Conservation (phyloP, 2,113 vertebrate species). For the Python bivittatus region DNA sequence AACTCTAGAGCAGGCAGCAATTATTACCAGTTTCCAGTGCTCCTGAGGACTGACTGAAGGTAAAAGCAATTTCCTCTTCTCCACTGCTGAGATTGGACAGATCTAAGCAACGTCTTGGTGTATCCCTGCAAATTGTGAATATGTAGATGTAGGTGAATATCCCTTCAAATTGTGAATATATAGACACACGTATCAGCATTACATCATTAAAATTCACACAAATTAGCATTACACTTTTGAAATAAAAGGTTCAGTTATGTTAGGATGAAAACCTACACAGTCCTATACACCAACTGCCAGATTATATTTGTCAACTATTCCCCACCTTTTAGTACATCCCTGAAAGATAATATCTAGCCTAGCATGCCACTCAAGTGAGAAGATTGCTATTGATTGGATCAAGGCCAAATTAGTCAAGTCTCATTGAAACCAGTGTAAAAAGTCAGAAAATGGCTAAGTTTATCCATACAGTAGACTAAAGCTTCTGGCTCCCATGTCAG, state of each 20-base stretch:
- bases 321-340: neutral
- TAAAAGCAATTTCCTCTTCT: conserved; percentile 51
- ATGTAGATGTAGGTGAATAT: conserved; percentile 36
- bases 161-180: conserved; percentile 57
- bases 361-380: neutral
- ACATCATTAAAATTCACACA: neutral
- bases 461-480: neutral
- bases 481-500: neutral
- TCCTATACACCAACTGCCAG: neutral
- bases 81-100: conserved; percentile 69
- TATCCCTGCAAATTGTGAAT: conserved; percentile 64
- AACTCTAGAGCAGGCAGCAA: neutral
- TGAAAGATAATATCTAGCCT: neutral
- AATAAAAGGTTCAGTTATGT: neutral
- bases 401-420: neutral
- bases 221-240: neutral
- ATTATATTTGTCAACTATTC: neutral
- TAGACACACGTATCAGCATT: neutral
- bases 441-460: neutral
- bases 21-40: conserved; percentile 51
- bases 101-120: conserved; percentile 70
- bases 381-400: neutral
- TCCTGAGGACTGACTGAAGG: conserved; percentile 42
- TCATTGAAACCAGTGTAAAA: neutral
- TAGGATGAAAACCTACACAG: neutral